Conservation (phyloP, 2,797 vertebrate species). For the Luscinia luscinia region DNA sequence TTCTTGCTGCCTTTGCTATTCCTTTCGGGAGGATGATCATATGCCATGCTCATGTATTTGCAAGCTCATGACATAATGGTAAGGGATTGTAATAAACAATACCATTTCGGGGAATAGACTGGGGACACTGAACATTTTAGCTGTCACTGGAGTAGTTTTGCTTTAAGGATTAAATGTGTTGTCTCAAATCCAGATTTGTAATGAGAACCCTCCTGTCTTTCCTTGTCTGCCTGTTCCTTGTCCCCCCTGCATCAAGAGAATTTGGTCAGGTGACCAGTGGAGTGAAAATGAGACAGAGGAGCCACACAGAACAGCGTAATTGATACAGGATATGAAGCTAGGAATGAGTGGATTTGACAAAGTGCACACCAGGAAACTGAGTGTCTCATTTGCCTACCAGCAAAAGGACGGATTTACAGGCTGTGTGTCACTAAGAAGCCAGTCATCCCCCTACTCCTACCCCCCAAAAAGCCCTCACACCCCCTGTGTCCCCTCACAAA, state of each 20-base stretch:
- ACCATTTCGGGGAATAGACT: constrained; percentile 47
- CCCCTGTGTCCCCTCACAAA: accelerated
- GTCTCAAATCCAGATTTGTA: neutral
- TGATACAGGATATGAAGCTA: constrained; percentile 36
- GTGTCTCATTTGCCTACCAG: neutral
- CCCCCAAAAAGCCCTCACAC: neutral
- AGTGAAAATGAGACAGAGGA: neutral
- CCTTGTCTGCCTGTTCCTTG: neutral
- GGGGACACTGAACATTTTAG: neutral
- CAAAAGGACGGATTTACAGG: constrained; percentile 17
- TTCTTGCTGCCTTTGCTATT: constrained; percentile 44
- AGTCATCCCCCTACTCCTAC: neutral
- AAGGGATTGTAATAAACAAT: constrained; percentile 53
- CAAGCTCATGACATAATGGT: constrained; percentile 59
- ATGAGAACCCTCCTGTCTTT: neutral
- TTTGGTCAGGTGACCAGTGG: neutral
- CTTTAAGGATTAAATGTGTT: neutral
- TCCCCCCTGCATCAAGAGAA: neutral
- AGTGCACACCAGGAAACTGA: neutral
- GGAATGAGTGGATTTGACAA: constrained; percentile 2
- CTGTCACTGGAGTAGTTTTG: neutral
- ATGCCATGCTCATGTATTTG: constrained; percentile 50
- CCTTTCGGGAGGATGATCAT: constrained; percentile 8
- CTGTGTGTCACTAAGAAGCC: neutral
- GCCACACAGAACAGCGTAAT: neutral